Evolutionary conservation across 2,113 vertebrate genomes (phyloP).

Genomic region (Cyphomyrus discorhynchus): DNA sequence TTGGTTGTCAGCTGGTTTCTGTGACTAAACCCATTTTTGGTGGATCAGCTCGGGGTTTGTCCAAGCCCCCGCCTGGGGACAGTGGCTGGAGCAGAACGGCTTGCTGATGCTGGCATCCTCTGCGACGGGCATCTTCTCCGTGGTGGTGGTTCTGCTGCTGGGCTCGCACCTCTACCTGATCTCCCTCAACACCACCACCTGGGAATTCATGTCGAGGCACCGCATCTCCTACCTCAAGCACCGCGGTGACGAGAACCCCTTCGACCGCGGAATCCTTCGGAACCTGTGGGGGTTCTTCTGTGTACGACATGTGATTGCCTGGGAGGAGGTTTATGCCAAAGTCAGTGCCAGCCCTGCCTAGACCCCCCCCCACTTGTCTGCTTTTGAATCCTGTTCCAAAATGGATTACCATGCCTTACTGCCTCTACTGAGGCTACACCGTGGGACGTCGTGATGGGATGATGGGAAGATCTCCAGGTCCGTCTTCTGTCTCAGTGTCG

Average conservation of each 20-base stretch:
- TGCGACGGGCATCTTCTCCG: conserved; percentile 58
- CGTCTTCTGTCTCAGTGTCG: not conserved
- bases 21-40: not conserved
- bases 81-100: conserved; percentile 70
- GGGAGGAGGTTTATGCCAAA: conserved; percentile 82
- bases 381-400: not conserved
- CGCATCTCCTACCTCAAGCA: conserved; percentile 88
- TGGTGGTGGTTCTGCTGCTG: conserved; percentile 71
- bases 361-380: not conserved
- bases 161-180: conserved; percentile 84
- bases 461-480: not conserved
- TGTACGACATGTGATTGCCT: conserved; percentile 63
- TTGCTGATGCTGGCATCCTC: conserved; percentile 66
- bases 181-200: conserved; percentile 86
- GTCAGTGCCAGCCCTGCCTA: conserved; percentile 61
- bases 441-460: not conserved
- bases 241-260: conserved; percentile 73
- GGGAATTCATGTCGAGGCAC: conserved; percentile 91
- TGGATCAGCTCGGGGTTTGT: conserved; percentile 77
- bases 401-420: not conserved
- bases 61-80: conserved; percentile 57
- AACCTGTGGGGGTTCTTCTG: conserved; percentile 96
- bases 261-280: conserved; percentile 74
- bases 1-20: not conserved
- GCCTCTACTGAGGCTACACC: not conserved